Evolutionary conservation across 2,113 vertebrate genomes (phyloP).

Genomic region (Microtus oregoni): DNA sequence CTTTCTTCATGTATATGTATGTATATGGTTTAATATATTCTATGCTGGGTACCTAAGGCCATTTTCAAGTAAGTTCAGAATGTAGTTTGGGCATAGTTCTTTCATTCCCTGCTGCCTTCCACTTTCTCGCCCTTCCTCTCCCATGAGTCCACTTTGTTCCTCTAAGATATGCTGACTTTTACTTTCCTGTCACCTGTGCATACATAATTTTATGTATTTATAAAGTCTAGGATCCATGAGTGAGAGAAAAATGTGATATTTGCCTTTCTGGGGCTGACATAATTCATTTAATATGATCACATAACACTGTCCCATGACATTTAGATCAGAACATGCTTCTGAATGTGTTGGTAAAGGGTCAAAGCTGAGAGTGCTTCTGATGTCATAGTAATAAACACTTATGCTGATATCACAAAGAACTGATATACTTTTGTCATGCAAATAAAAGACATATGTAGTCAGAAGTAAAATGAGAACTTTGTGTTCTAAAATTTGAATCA

Average conservation of each 20-base stretch:
- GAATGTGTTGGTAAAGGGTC: neutral
- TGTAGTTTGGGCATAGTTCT: too few species aligned
- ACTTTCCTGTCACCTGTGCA: neutral
- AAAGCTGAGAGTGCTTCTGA: neutral
- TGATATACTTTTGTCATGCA: neutral
- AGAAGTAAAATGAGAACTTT: neutral
- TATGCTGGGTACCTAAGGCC: neutral
- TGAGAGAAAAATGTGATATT: neutral
- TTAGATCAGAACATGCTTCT: neutral
- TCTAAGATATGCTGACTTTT: neutral
- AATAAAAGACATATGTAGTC: neutral
- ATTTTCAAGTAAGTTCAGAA: neutral
- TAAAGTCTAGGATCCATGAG: neutral
- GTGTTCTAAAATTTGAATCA: neutral
- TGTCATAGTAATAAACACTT: neutral
- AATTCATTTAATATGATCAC: neutral
- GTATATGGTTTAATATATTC: neutral
- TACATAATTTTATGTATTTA: neutral
- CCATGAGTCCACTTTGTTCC: neutral
- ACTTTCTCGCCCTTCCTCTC: neutral
- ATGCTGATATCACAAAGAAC: neutral
- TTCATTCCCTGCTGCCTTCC: neutral
- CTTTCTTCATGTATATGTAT: neutral
- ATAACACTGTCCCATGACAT: neutral
- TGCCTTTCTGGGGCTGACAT: neutral